Evolutionary conservation across 2,797 vertebrate genomes (phyloP).

Genomic region (Amniataba percoides): DNA sequence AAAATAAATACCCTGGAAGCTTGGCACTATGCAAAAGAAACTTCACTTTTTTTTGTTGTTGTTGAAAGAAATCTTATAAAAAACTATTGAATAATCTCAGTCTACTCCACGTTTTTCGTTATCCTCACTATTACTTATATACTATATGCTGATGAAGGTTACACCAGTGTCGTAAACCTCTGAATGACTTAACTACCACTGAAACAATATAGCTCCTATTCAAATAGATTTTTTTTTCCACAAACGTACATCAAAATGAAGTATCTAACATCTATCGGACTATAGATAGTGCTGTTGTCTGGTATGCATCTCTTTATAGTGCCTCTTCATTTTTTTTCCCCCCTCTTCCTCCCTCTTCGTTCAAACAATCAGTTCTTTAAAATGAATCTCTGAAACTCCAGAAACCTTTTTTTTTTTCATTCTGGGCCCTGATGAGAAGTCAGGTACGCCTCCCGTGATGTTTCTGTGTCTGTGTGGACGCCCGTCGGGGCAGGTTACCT

Average conservation of each 20-base stretch:
- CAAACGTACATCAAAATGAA: conserved; percentile 81
- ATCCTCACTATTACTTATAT: conserved; percentile 82
- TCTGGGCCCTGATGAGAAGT: conserved; percentile 51
- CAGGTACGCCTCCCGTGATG: conserved; percentile 12
- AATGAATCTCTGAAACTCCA: conserved; percentile 50
- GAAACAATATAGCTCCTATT: conserved; percentile 82
- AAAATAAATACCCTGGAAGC: conserved; percentile 86
- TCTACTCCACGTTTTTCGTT: conserved; percentile 71
- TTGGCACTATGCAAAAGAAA: conserved; percentile 83
- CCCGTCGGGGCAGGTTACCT: conserved; percentile 49
- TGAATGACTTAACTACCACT: conserved; percentile 79
- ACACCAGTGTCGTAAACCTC: conserved; percentile 79
- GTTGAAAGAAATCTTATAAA: conserved; percentile 80
- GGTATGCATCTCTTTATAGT: conserved; percentile 75
- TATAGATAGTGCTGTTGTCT: conserved; percentile 77
- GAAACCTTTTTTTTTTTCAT: conserved; percentile 25
- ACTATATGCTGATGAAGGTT: conserved; percentile 83
- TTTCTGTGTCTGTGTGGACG: conserved; percentile 20
- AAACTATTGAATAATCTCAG: conserved; percentile 84
- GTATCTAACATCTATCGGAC: conserved; percentile 79
- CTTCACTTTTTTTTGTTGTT: conserved; percentile 64
- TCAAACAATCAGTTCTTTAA: conserved; percentile 59
- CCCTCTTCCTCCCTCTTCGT: conserved; percentile 24
- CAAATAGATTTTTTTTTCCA: conserved; percentile 75
- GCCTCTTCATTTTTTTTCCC: conserved; percentile 56